Percentiles rank a stretch among this genome's conserved stretches.
phyloP scores from a whole-genome alignment of 1,140 invertebrate genomes.

The Glomeris maerens region DNA sequence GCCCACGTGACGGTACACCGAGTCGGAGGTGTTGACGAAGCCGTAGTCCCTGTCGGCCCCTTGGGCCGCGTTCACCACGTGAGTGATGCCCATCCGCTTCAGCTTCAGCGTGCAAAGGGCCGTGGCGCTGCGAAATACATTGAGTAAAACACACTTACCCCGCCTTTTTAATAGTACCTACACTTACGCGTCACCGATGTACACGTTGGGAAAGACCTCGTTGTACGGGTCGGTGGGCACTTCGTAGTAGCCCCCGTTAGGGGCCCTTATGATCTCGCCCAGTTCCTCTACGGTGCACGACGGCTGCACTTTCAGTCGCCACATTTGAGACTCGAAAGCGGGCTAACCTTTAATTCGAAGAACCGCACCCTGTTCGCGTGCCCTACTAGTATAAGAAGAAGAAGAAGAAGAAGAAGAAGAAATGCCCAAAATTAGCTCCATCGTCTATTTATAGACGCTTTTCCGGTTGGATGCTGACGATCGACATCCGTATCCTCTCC shows the following conservation, averaged over 20 bases:
- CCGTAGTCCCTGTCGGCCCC: slow-evolving; percentile 25
- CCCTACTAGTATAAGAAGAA: too few species aligned
- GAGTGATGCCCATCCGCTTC: slow-evolving; percentile 27
- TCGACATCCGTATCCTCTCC: too few species aligned
- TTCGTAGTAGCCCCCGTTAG: slow-evolving; percentile 27
- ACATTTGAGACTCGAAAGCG: too few species aligned
- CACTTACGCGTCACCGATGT: slow-evolving; percentile 23
- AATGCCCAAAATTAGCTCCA: too few species aligned
- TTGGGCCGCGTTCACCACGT: slow-evolving; percentile 33
- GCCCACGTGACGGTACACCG: slow-evolving; percentile 51
- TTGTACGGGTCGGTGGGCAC: slow-evolving; percentile 29
- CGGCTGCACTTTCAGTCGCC: not conserved
- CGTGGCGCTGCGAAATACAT: slow-evolving; percentile 23
- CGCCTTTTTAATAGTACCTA: slow-evolving; percentile 24
- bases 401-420: too few species aligned
- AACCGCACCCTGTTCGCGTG: too few species aligned
- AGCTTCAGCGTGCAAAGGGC: slow-evolving; percentile 28
- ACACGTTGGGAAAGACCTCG: slow-evolving; percentile 27
- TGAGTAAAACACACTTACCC: slow-evolving; percentile 24
- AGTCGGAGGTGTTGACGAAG: slow-evolving; percentile 27
- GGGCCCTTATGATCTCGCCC: slow-evolving; percentile 25
- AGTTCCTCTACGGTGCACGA: slow-evolving; percentile 22
- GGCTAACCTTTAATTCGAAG: too few species aligned
- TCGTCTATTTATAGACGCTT: too few species aligned
- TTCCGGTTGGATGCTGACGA: too few species aligned